These are phyloP conservation scores for Coelopa frigida DNA, from an alignment of 1,140 invertebrate species.

Conservation along the genomic window DNA sequence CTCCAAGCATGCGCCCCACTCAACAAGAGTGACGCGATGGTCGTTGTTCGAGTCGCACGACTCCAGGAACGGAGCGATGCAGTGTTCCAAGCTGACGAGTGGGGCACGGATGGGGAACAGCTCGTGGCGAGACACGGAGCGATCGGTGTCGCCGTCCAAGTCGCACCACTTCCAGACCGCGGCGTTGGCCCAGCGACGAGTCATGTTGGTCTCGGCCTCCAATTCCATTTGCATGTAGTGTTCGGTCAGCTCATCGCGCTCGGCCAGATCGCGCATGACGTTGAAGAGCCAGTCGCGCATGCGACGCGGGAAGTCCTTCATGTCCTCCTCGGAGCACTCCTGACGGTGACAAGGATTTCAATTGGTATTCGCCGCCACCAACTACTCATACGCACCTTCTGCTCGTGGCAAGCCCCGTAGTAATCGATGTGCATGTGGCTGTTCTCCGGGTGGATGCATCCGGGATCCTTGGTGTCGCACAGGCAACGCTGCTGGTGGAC, in stretches of 20 bases:
- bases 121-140: constrained; percentile 81
- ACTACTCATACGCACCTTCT: too few species aligned
- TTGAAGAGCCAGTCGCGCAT: constrained; percentile 97
- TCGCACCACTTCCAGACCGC: constrained; percentile 98
- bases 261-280: constrained; percentile 89
- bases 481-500: constrained; percentile 84
- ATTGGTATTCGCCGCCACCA: too few species aligned
- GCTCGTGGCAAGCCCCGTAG: constrained; percentile 74
- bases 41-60: constrained; percentile 78
- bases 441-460: constrained; percentile 66
- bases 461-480: constrained; percentile 67
- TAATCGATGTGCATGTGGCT: constrained; percentile 90
- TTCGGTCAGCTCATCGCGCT: constrained; percentile 75
- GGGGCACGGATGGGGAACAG: constrained; percentile 90
- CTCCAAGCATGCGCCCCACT: constrained; percentile 89
- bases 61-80: constrained; percentile 92
- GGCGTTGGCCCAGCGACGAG: constrained; percentile 78
- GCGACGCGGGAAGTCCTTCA: constrained; percentile 83
- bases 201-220: constrained; percentile 79
- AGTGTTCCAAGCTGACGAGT: constrained; percentile 83
- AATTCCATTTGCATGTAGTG: constrained; percentile 79
- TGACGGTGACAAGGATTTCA: constrained; percentile 45
- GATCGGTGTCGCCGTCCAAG: constrained; percentile 78
- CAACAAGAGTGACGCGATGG: constrained; percentile 78
- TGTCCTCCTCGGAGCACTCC: constrained; percentile 74